Evolutionary conservation across 2,113 vertebrate species (phyloP).

Genomic region (Spermophilus dauricus): DNA sequence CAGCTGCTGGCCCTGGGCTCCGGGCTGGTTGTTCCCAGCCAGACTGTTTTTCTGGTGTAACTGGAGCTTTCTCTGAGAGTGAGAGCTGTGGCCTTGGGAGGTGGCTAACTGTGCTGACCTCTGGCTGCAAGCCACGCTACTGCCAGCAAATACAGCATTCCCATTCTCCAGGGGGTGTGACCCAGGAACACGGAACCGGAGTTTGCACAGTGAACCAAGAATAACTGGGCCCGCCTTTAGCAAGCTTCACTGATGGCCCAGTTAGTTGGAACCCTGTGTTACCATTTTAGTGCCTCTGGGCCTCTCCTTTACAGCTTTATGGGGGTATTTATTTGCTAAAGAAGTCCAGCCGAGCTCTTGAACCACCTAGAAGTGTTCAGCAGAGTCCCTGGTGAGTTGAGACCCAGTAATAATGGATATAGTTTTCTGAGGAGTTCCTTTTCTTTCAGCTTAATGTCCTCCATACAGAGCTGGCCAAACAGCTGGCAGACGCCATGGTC

Average conservation of each 20-base stretch:
- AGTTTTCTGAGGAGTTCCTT: constrained; percentile 48
- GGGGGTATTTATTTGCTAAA: neutral
- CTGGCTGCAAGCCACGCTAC: neutral
- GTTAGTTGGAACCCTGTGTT: neutral
- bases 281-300: neutral
- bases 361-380: neutral
- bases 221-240: neutral
- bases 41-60: neutral
- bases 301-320: too few relatives aligned
- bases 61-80: neutral
- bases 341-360: neutral
- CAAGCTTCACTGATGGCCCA: neutral
- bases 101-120: neutral
- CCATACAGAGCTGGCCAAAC: constrained; percentile 95
- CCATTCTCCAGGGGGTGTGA: neutral
- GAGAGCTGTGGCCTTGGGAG: neutral
- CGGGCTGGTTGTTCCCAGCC: neutral
- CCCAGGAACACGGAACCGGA: neutral
- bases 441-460: constrained; percentile 94
- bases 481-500: constrained; percentile 97
- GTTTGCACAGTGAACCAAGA: neutral
- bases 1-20: neutral
- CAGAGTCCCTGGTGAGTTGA: neutral
- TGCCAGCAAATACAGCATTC: fast-evolving
- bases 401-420: too few relatives aligned